Evolutionary conservation across 2,797 vertebrate species (phyloP), one percentile per base, ranked within the genome.

Genomic region (Sebastes aleutianus): DNA sequence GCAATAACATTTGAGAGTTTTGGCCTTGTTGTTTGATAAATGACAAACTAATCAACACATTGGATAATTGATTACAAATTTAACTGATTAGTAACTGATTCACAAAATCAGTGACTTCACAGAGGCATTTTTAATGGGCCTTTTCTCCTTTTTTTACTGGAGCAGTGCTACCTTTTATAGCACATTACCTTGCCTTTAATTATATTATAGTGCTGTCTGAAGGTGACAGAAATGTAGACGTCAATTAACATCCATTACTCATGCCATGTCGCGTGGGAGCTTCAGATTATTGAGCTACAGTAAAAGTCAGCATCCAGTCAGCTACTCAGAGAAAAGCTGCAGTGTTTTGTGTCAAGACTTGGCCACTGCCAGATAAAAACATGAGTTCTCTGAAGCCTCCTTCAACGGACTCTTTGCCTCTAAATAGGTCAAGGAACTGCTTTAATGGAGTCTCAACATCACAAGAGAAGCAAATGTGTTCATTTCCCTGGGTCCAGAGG

Each of bases 401-500:
- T 69, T 73, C 5, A 16, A 13, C 54, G 18, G 53, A 70, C 74
- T 53, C 29, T n/a, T 27, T 14, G 74, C 16, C 65, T 71, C 47
- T 2, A 62, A 80, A 74, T 39, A 36, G 78, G 76, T 87, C 84
- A 73, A 54, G 69, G 74, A 39, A 68, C 54, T 61, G 27, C 74
- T 61, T 47, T 70, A 74, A 88, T 70, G 63, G 68, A 65, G 79
- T 85, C 76, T 74, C 47, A 66, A 22, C 80, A 72, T 69, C 80
- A 77, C 56, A 34, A 70, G 65, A 76, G 68, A 82, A 79, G 84
- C 70, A 74, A 81, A 79, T 39, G 7, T 79, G 84, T 87, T 73
- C 54, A 79, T 85, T 74, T 82, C 22, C 1, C 58, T 11, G 12
- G 74, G 71, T 86, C 63, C 47, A 1, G 18, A 78, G 84, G 87